These are phyloP conservation scores for Lycocerus yunnanus DNA, from an alignment of 2,888 invertebrate species.

Conservation along the genomic window DNA sequence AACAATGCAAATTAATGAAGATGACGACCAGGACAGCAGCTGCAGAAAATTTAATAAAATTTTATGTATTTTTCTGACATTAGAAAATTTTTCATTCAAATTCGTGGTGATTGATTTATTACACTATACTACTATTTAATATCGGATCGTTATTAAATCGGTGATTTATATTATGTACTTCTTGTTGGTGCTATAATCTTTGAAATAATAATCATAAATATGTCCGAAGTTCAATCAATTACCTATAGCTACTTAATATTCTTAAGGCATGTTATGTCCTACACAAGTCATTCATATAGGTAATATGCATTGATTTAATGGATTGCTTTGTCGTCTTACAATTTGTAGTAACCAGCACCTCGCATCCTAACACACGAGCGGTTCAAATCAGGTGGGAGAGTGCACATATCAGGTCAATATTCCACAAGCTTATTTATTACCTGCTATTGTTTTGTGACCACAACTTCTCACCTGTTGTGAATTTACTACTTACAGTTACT, in stretches of 20 bases:
- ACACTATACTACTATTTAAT: background rate
- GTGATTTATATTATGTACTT: background rate
- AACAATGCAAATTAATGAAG: background rate
- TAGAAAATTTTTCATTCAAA: background rate
- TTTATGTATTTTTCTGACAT: background rate
- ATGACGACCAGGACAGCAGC: background rate
- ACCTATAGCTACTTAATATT: slow-evolving; percentile 19
- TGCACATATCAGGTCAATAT: slow-evolving; percentile 30
- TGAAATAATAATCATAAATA: slow-evolving; percentile 20
- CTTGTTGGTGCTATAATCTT: slow-evolving; percentile 5
- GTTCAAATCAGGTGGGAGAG: slow-evolving; percentile 27
- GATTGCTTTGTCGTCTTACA: slow-evolving; percentile 26
- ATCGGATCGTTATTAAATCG: background rate
- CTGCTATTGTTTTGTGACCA: slow-evolving; percentile 27
- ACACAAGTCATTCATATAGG: slow-evolving; percentile 28
- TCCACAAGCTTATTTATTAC: slow-evolving; percentile 29
- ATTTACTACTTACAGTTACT: slow-evolving; percentile 37
- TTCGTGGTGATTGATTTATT: background rate
- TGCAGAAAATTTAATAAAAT: background rate
- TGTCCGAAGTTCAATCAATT: slow-evolving; percentile 25
- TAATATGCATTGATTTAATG: slow-evolving; percentile 27
- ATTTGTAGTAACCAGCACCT: slow-evolving; percentile 26
- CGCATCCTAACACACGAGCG: slow-evolving; percentile 25
- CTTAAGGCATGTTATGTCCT: slow-evolving; percentile 19
- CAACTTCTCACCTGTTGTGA: slow-evolving; percentile 39